Conservation (phyloP, 2,888 invertebrate species). For the Thelaira solivaga region DNA sequence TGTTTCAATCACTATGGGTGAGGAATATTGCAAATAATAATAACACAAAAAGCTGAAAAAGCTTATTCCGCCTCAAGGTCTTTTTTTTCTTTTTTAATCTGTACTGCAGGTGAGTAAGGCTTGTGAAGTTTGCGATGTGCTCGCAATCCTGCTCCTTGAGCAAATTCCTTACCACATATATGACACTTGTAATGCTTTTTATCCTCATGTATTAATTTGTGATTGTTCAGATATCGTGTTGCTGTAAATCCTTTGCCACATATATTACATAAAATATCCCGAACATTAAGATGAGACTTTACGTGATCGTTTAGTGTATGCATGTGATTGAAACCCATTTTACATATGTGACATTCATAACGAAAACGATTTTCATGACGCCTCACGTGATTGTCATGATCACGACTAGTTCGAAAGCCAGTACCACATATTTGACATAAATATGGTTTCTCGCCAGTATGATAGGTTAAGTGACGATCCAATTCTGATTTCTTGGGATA, state of each 20-base stretch:
- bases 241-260: conserved; percentile 68
- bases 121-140: conserved; percentile 56
- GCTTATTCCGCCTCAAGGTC: neutral
- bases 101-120: neutral
- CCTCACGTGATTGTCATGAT: conserved; percentile 46
- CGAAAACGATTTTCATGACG: conserved; percentile 54
- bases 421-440: conserved; percentile 66
- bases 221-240: conserved; percentile 66
- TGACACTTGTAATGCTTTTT: conserved; percentile 71
- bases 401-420: conserved; percentile 65
- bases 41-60: no score
- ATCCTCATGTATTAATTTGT: conserved; percentile 68
- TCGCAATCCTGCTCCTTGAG: conserved; percentile 69
- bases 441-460: conserved; percentile 65
- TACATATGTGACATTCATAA: conserved; percentile 50
- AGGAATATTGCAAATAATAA: no score
- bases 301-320: conserved; percentile 64
- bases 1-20: no score
- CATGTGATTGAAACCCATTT: conserved; percentile 47
- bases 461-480: conserved; percentile 52
- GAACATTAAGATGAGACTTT: conserved; percentile 69
- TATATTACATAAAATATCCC: conserved; percentile 68
- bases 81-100: conserved; percentile 29
- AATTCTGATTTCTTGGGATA: conserved; percentile 43
- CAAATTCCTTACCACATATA: conserved; percentile 68